Conservation (phyloP, 2,797 vertebrate genomes). For the Sebastes matsubarae region DNA sequence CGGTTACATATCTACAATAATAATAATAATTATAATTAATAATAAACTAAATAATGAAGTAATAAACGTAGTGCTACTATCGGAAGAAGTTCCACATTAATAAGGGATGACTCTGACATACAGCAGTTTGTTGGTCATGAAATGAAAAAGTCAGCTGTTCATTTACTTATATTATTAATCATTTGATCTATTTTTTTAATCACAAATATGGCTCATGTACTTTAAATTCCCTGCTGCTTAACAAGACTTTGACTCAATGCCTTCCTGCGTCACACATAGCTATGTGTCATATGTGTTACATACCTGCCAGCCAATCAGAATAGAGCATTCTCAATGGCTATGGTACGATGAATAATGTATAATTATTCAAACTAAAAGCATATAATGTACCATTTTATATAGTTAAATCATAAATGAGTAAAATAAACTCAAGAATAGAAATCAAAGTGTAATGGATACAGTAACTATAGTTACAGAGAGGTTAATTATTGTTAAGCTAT, state of each 20-base stretch:
- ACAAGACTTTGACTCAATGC: not conserved
- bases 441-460: not conserved
- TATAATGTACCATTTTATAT: not conserved
- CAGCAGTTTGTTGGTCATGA: not conserved
- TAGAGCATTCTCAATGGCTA: not conserved
- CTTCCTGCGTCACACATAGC: not conserved
- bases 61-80: accelerated
- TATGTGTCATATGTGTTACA: not conserved
- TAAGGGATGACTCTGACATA: not conserved
- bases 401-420: no score
- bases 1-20: not conserved
- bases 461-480: not conserved
- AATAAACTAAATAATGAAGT: not conserved
- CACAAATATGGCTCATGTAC: not conserved
- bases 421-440: not conserved
- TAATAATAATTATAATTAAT: not conserved
- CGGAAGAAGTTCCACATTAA: not conserved
- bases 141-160: not conserved
- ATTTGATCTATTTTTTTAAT: not conserved
- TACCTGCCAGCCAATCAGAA: not conserved
- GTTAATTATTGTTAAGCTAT: not conserved
- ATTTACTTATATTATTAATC: not conserved
- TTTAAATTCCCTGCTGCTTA: not conserved
- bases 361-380: not conserved
- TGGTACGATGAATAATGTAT: not conserved